A percentile compares a stretch with the other conserved stretches of the same genome.
Evolutionary conservation across 2,888 invertebrate species (phyloP).

Genomic region (Merodon equestris): DNA sequence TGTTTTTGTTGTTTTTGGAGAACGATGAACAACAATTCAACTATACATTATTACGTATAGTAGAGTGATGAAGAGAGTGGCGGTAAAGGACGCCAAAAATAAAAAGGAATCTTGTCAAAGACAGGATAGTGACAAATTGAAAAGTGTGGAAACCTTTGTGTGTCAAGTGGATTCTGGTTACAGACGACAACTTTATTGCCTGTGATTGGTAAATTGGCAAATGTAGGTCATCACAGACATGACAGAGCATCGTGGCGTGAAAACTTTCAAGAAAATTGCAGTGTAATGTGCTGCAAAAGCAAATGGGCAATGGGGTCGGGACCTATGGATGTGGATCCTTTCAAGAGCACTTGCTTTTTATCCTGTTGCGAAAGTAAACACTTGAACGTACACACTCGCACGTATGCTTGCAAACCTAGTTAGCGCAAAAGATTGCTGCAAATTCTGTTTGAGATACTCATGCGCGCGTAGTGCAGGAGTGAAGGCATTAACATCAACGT

Average conservation of each 20-base stretch:
- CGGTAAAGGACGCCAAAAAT: not conserved
- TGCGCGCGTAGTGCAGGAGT: too few species aligned
- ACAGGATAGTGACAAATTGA: slow-evolving; percentile 25
- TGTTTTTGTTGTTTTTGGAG: too few species aligned
- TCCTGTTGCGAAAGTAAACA: too few species aligned
- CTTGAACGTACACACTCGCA: not conserved
- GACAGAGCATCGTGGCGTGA: slow-evolving; percentile 3
- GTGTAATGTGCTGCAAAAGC: not conserved
- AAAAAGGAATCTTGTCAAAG: slow-evolving; percentile 24
- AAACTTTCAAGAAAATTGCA: slow-evolving; percentile 21
- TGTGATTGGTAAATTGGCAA: slow-evolving; percentile 30
- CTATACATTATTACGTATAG: too few species aligned
- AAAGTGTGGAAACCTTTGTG: slow-evolving; percentile 26
- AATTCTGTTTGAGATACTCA: too few species aligned
- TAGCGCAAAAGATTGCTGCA: too few species aligned
- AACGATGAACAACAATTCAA: too few species aligned
- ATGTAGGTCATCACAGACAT: slow-evolving; percentile 28
- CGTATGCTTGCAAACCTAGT: not conserved
- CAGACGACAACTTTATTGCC: slow-evolving; percentile 22
- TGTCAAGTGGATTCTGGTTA: slow-evolving; percentile 8
- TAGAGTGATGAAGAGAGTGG: too few species aligned
- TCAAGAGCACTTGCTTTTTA: not conserved
- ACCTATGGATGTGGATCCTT: not conserved
- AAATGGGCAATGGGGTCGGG: not conserved
- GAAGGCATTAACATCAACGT: too few species aligned